Base-by-base conservation (phyloP, 2,888 invertebrate genomes). In the Heliconius ethilla region DNA sequence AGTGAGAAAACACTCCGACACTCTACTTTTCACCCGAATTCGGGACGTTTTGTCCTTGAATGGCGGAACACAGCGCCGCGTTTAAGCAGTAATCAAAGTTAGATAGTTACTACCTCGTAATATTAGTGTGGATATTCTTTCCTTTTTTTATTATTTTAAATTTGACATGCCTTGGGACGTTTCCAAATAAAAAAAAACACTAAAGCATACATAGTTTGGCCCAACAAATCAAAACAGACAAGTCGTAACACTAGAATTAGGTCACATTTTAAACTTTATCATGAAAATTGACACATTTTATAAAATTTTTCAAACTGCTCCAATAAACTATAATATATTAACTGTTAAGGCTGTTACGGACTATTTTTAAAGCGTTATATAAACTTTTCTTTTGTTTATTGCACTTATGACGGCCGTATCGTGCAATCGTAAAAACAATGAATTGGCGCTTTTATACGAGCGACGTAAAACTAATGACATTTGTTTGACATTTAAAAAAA, bases 351-450 rank as follows among this genome's bases (percentile, higher is more conserved):
- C 40, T 37, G 22, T 63, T 65, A 25, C 40, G 25, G 37, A 66
- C n/a, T 66, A 13, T 77, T 66, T 77, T 73, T 18, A 59, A 40
- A 65, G 55, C 76, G n/a, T 75, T 70, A 75, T 74, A 74, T 69
- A 45, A 45, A 69, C 15, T 7, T 11, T 67, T 66, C 22, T 66
- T 33, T 67, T 59, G 55, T 81, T 72, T 78, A 79, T 75, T 75
- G 72, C 75, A 40, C 75, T 79, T 79, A 76, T 81, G 75, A 76
- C 80, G 72, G 75, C 75, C 69, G 25, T 59, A 62, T 67, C 78
- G 62, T 76, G 62, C 40, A 75, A 78, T 75, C 79, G 66, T 80
- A 78, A 79, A 80, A 81, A 79, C 79, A 78, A 80, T 75, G 75
- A 73, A 81, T 79, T 76, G 80, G 75, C 78, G 65, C 65, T 75